Conservation (phyloP, 2,113 vertebrate species). For the Archocentrus centrarchus region DNA sequence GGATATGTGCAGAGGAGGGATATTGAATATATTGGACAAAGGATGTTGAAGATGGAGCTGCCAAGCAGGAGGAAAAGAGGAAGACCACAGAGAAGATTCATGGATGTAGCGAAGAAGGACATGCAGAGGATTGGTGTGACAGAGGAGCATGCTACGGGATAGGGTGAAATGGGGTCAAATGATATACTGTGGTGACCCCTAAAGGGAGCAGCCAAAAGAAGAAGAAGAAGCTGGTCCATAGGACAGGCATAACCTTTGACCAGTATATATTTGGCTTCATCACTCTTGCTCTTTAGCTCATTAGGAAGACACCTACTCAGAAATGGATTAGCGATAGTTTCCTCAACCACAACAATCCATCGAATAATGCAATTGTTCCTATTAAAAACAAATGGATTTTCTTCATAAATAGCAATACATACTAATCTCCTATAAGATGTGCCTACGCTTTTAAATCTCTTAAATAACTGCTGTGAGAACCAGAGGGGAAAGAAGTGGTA, state of each 20-base stretch:
- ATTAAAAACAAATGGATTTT: neutral
- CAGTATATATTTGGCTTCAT: neutral
- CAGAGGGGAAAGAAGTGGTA: neutral
- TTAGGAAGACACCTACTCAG: neutral
- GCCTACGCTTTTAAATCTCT: neutral
- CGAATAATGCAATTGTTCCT: neutral
- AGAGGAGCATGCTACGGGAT: neutral
- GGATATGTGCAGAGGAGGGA: neutral
- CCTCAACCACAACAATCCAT: neutral
- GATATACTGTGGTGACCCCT: neutral
- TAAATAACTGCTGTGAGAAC: too few relatives aligned
- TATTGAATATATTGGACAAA: neutral
- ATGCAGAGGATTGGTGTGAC: too few relatives aligned
- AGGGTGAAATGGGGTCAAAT: neutral
- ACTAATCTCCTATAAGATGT: neutral
- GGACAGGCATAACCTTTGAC: neutral
- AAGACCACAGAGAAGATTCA: neutral
- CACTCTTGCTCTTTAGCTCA: neutral
- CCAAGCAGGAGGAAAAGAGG: neutral
- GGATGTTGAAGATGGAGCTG: neutral
- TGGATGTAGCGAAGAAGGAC: too few relatives aligned
- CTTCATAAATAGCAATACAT: neutral
- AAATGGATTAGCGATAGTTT: neutral
- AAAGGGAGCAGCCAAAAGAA: neutral
- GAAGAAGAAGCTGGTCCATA: neutral